These are phyloP conservation scores for Morpho deidamia DNA, from an alignment of 2,888 invertebrate genomes.

Conservation along the genomic window DNA sequence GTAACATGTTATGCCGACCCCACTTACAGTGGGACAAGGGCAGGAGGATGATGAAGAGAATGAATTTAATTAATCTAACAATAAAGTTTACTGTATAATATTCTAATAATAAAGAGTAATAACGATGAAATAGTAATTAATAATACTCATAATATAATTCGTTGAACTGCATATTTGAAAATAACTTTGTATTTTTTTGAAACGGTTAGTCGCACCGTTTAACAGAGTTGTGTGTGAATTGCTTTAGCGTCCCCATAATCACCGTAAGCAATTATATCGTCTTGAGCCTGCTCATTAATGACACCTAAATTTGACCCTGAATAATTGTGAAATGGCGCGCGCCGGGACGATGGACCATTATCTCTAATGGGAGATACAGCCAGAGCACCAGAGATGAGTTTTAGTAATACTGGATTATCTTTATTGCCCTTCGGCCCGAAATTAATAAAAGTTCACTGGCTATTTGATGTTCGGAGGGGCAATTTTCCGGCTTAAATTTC, in stretches of 20 bases:
- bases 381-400: constrained; percentile 19
- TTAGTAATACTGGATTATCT: constrained; percentile 22
- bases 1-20: too few relatives aligned
- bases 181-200: too few relatives aligned
- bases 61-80: too few relatives aligned
- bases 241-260: constrained; percentile 9
- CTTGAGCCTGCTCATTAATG: constrained; percentile 22
- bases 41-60: too few relatives aligned
- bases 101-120: too few relatives aligned
- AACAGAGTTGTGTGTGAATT: constrained; percentile 3
- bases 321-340: constrained; percentile 29
- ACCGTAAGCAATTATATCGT: constrained; percentile 20
- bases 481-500: background rate
- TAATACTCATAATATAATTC: too few relatives aligned
- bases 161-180: too few relatives aligned
- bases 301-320: constrained; percentile 28
- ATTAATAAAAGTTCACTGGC: constrained; percentile 3
- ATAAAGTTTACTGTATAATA: too few relatives aligned
- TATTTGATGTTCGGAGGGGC: background rate
- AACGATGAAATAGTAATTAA: too few relatives aligned
- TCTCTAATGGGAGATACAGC: constrained; percentile 22
- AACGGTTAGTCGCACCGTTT: background rate
- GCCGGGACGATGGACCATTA: constrained; percentile 27
- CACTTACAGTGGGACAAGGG: too few relatives aligned
- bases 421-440: constrained; percentile 18